Conservation (phyloP, 2,797 vertebrate species). For the Tokudaia muenninki region DNA sequence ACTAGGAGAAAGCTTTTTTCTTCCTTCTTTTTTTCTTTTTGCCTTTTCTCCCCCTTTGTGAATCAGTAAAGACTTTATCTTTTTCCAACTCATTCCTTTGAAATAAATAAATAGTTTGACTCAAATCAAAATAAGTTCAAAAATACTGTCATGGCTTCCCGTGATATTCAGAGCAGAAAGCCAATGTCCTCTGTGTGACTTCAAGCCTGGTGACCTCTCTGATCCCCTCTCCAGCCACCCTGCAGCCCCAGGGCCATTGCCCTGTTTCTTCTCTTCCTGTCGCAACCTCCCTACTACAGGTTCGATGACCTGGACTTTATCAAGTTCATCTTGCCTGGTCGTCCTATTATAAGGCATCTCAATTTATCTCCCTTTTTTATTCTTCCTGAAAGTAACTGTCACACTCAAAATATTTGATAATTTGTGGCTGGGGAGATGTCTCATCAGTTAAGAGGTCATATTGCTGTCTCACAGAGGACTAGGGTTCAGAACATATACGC, state of each 20-base stretch:
- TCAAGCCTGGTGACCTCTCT: not conserved
- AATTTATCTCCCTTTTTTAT: not conserved
- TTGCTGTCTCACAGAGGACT: not conserved
- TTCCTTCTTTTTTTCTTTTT: not conserved
- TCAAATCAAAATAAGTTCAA: conserved; percentile 25
- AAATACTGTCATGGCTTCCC: not conserved
- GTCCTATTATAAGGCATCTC: conserved; percentile 11
- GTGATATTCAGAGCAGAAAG: not conserved
- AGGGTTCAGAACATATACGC: not conserved
- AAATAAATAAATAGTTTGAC: not conserved
- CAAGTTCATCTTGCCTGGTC: not conserved
- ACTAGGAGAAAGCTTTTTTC: not conserved
- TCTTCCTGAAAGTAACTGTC: not conserved
- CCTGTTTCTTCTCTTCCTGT: not conserved
- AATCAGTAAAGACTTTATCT: conserved; percentile 1
- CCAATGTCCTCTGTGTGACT: not conserved
- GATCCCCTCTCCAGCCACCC: not conserved
- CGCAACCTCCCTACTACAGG: not conserved
- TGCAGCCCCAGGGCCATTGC: not conserved
- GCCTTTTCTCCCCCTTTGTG: not conserved
- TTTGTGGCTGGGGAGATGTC: not conserved
- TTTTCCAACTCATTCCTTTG: conserved; percentile 3
- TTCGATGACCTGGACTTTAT: not conserved
- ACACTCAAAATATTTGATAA: not conserved
- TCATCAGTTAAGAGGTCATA: not conserved